Evolutionary conservation across 2,113 vertebrate genomes (phyloP).

Genomic region (Colaptes auratus): DNA sequence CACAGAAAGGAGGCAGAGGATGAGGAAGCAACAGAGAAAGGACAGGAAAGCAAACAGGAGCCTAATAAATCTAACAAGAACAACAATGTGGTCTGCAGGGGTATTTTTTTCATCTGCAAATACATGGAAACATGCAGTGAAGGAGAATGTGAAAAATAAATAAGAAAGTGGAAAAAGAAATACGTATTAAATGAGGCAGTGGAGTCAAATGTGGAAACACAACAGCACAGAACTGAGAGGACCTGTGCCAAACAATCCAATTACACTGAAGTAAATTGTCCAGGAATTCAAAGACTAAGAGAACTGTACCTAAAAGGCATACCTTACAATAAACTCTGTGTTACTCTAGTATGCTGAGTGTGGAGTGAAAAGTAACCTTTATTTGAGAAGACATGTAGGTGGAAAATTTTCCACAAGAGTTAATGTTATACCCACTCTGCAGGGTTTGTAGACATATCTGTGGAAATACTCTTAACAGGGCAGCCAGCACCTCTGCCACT

Average conservation of each 20-base stretch:
- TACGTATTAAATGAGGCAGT: neutral
- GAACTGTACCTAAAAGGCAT: neutral
- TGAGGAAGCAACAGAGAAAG: neutral
- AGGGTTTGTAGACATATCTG: neutral
- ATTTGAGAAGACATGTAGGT: neutral
- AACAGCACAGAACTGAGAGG: neutral
- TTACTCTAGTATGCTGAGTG: neutral
- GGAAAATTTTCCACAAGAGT: neutral
- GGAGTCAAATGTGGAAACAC: neutral
- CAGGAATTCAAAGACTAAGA: neutral
- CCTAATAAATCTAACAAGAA: neutral
- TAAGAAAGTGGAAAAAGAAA: conserved; percentile 4
- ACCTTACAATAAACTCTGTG: neutral
- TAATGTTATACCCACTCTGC: neutral
- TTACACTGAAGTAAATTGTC: neutral
- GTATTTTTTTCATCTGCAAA: conserved; percentile 14
- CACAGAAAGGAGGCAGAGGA: neutral
- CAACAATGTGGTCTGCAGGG: neutral
- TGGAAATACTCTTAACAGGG: fast-evolving
- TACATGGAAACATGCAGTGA: neutral
- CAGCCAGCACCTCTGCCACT: neutral
- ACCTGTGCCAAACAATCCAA: neutral
- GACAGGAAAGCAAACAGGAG: neutral
- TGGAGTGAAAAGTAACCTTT: neutral
- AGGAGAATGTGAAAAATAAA: conserved; percentile 15